Evolutionary conservation across 2,113 vertebrate genomes (phyloP), one percentile per base, ranked within the genome.

Genomic region (Tachycineta bicolor): DNA sequence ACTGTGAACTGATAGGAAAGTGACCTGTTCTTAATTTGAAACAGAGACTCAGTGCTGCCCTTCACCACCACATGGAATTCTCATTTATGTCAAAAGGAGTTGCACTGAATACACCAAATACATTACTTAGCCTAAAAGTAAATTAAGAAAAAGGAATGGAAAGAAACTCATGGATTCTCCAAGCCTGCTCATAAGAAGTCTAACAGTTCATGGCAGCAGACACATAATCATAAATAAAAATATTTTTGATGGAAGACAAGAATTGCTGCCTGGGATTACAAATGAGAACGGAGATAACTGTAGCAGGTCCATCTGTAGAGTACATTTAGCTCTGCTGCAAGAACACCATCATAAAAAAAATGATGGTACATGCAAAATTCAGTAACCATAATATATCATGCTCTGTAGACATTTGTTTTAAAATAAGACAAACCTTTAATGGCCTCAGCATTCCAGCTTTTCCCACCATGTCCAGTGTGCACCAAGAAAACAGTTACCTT

Each of bases 31-130:
- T 93, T 96, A 96, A 96, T 94, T 90, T 91, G 81, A 95, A 96
- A 94, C 90, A 97, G 94, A 90, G 63, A 64, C 82, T 73, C 62
- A 52, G 89, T 64, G 89, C 92, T 96, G 94, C 93, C 95, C 94
- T 95, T 97, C 90, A 92, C 92, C 93, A 91, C 68, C 90, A 93
- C 83, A 95, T 90, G 94, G 95, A 96, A 96, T 94, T 97, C 94
- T 92, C 95, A 95, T 97, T 91, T 89, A 77, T 23, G 74, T 86
- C 91, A 95, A 95, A 28, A 95, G 74, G 86, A 94, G 87, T 33
- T 92, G 86, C 75, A 52, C 52, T 90, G 87, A 92, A 92, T 91
- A 63, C 56, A 71, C 12, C 41, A 21, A 91, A 49, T 84, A 93
- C 41, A 69, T 93, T 92, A 90, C 80, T 95, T 91, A 71, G 60